Evolutionary conservation across 2,888 invertebrate genomes (phyloP), one percentile per base, ranked within the genome.

Genomic region (Amiota communis): DNA sequence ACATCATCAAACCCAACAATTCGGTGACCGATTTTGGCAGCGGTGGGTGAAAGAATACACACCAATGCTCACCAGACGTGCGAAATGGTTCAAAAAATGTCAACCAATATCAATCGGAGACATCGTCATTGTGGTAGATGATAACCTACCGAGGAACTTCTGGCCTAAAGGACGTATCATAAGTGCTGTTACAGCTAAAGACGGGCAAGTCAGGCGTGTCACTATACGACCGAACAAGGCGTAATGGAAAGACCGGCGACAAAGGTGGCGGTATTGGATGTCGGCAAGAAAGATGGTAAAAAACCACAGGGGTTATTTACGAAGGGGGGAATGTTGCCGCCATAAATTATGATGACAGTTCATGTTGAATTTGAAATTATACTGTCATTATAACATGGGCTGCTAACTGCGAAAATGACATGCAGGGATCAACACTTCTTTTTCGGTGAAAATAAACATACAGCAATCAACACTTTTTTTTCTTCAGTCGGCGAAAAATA

Each of bases 301-400:
- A 4, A 51, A 51, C 53, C 53, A 51, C 6, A 51, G n/a, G n/a
- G n/a, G n/a, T n/a, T n/a, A n/a, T n/a, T n/a, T n/a, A n/a, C n/a
- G n/a, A n/a, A 51, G 12, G 53, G 53, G 53, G 53, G 53, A 51
- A 51, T 51, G 53, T 51, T 51, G 53, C 53, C 53, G 6, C 53
- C 53, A 51, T 51, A 51, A 8, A 51, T 51, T 51, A 51, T 2
- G n/a, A 13, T 51, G 23, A 23, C 23, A 51, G 51, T 51, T 51
- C n/a, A 51, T n/a, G 51, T 51, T 51, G n/a, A 51, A 2, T 51
- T 51, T 51, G 51, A 51, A 51, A 51, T 51, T 13, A 4, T 4
- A 51, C 4, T 4, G 12, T 51, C n/a, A 4, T 23, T 23, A 23
- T 23, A 23, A 23, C 23, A 23, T 23, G 23, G 23, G 1, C 23